Evolutionary conservation across 2,888 invertebrate species (phyloP), one percentile per base, ranked within the genome.

Genomic region (Metalampra italica): DNA sequence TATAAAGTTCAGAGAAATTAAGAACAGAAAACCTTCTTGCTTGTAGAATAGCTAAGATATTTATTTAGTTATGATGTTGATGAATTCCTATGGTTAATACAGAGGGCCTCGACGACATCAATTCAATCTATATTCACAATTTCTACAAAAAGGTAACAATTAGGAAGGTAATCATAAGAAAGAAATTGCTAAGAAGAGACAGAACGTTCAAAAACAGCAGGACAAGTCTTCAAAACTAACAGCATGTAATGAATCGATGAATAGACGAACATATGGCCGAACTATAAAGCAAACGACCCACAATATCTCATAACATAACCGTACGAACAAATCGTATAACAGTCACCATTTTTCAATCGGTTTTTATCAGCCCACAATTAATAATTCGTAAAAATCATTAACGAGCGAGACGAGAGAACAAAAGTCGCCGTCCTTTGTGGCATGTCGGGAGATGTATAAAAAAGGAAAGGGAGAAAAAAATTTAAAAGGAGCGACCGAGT

Each of bases 321-420:
- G 37, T 44, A 44, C 64, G 59, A 66, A 75, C 75, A 75, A 76
- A 77, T 74, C 69, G 70, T 68, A 66, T 59, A 64, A 67, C 76
- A 66, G 76, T 78, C 73, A 76, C 75, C 80, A 86, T 84, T 82
- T 83, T 82, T 86, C 82, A 86, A 85, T 86, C 81, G 75, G 62
- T 78, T 82, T 80, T 79, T 82, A 82, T 80, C 76, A 66, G 66
- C 57, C 71, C 70, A 82, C 84, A 84, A 88, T 89, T 89, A 88
- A 88, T 89, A 88, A 86, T 83, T 78, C 85, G 83, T 85, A 82
- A 85, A 86, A 86, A 87, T 88, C 89, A 88, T 89, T 89, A 89
- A 85, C 79, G 72, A 75, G 71, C 79, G 75, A 82, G 82, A 86
- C 85, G 81, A 72, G 82, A 78, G 86, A 83, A 86, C 86, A 86